A percentile compares a stretch with the other conserved stretches of the same genome.
phyloP scores from a whole-genome alignment of 92 coral and sea anemone species.

The Paragorgia papillata region DNA sequence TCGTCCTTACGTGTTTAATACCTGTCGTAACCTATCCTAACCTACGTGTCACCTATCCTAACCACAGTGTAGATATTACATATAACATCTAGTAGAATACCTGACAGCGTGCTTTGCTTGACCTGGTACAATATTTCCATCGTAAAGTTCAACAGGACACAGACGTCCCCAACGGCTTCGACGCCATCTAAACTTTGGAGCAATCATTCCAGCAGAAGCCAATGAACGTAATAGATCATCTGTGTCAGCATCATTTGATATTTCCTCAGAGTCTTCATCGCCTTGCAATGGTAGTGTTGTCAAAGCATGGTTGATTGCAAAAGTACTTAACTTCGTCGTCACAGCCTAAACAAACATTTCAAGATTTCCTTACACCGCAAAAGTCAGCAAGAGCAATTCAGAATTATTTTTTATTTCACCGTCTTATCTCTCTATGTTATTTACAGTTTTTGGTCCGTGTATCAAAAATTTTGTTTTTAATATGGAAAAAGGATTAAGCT shows the following conservation, averaged over 20 bases:
- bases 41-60: no score
- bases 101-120: slow-evolving; percentile 81
- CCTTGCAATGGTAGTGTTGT: slow-evolving; percentile 90
- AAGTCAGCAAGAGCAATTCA: no score
- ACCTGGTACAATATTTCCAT: slow-evolving; percentile 81
- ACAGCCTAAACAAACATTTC: slow-evolving; percentile 59
- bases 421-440: no score
- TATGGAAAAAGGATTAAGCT: no score
- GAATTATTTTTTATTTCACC: no score
- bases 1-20: no score
- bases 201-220: slow-evolving; percentile 88
- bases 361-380: neutral
- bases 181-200: slow-evolving; percentile 98
- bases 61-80: no score
- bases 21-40: no score
- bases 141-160: slow-evolving; percentile 84
- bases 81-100: slow-evolving; percentile 53
- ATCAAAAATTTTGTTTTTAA: no score
- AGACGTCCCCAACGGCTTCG: slow-evolving; percentile 85
- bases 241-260: slow-evolving; percentile 87
- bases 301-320: slow-evolving; percentile 86
- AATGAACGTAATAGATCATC: slow-evolving; percentile 91
- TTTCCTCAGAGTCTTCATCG: slow-evolving; percentile 84
- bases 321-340: slow-evolving; percentile 91
- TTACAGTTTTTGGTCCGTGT: no score